Evolutionary conservation across 2,113 vertebrate species (phyloP), one percentile per base, ranked within the genome.

Genomic region (Scopus umbretta): DNA sequence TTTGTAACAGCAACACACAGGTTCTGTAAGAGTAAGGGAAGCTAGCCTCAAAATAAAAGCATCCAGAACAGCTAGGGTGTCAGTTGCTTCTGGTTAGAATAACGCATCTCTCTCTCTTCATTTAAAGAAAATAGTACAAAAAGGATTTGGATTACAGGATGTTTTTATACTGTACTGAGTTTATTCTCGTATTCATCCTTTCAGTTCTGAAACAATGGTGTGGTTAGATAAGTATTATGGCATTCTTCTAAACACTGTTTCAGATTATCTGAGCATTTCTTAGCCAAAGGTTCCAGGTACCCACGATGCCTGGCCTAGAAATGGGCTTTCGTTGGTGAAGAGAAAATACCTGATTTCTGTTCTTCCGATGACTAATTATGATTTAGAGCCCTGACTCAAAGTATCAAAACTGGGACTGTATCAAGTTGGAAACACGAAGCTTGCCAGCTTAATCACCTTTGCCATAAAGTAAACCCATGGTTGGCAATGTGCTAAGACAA

Each of bases 1-100:
- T 61, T 21, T 43, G 52, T 59, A 36, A 16, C 3, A 18, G 29
- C 5, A 13, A 23, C 13, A 30, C 0, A 3, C 3, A 2, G 26
- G 61, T 9, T 32, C 8, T 4, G 21, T 49, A 4, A 14, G 12
- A 52, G 30, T 45, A 34, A 45, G 45, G 61, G 62, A 80, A 84
- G 47, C 7, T 59, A 43, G 13, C 38, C 38, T 74, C n/a, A 47
- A 66, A 94, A 22, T 63, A 55, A 63, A 73, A 50, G 5, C 21
- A 40, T 19, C 29, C 38, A 19, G 5, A 55, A 71, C 42, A 75
- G 17, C 43, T 63, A 27, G 26, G 25, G 14, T 47, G 47, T 65
- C 30, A 16, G 34, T 71, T 90, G 50, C 40, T 66, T 71, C 43
- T 87, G 32, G 9, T 59, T 21, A 71, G 38, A 63, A 27, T 26